Evolutionary conservation across 2,888 invertebrate genomes (phyloP).

Genomic region (Plagodis dolabraria): DNA sequence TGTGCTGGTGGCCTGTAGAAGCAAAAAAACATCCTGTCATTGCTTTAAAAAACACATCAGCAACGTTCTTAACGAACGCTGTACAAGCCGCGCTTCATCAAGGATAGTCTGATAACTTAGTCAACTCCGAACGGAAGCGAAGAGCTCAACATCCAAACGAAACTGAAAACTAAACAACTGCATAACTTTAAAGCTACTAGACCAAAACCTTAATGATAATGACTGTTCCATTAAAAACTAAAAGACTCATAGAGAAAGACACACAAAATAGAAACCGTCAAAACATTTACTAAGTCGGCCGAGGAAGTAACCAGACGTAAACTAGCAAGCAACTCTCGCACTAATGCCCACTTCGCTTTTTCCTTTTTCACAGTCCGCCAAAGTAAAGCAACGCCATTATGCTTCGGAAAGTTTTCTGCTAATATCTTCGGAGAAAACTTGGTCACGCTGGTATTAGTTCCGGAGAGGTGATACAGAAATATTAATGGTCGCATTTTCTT

Average conservation of each 20-base stretch:
- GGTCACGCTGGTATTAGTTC: conserved; percentile 21
- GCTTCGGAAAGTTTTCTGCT: conserved; percentile 12
- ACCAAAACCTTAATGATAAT: conserved; percentile 2
- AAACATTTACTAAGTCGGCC: conserved; percentile 5
- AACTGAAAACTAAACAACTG: conserved; percentile 3
- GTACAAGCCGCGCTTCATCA: too few relatives aligned
- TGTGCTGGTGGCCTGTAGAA: too few relatives aligned
- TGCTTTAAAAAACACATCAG: too few relatives aligned
- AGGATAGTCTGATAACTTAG: too few relatives aligned
- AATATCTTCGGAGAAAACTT: conserved; percentile 20
- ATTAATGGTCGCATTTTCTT: neutral
- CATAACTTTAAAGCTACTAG: neutral
- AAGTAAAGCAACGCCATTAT: conserved; percentile 15
- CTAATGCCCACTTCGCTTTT: conserved; percentile 17
- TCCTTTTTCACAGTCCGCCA: conserved; percentile 17
- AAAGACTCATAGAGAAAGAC: conserved; percentile 3
- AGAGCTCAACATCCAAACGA: neutral
- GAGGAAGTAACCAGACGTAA: conserved; percentile 12
- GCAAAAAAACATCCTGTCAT: too few relatives aligned
- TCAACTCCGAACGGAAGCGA: neutral
- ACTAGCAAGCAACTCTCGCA: conserved; percentile 11
- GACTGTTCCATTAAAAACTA: conserved; percentile 15
- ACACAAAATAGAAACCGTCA: conserved; percentile 5
- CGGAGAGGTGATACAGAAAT: neutral
- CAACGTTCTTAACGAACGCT: too few relatives aligned